Percentiles rank a stretch among this genome's conserved stretches.
Conservation (phyloP, 2,888 invertebrate genomes). For the Drosophila recens region DNA sequence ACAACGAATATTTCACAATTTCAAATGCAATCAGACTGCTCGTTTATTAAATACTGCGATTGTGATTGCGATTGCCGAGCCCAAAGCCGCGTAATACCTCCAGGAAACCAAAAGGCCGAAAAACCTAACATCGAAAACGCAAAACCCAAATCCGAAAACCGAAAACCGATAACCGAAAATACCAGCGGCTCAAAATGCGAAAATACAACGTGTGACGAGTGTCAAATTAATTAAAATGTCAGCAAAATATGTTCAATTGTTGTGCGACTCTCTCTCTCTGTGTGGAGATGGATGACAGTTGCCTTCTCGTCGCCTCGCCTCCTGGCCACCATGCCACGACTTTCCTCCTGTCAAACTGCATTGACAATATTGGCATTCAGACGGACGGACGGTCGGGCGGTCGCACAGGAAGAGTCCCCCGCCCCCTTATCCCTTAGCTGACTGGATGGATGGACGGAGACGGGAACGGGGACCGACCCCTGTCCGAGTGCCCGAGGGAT, state of each 20-base stretch:
- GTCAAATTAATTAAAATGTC: conserved; percentile 82
- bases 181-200: conserved; percentile 17
- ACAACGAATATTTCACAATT: conserved; percentile 4
- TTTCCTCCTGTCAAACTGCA: conserved; percentile 70
- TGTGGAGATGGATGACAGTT: conserved; percentile 74
- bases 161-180: conserved; percentile 30
- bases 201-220: conserved; percentile 61
- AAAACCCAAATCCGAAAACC: conserved; percentile 27
- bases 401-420: conserved; percentile 36
- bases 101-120: conserved; percentile 23
- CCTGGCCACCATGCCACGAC: conserved; percentile 28
- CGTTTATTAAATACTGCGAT: conserved; percentile 45
- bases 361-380: conserved; percentile 65
- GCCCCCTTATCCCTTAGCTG: conserved; percentile 7
- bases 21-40: conserved; percentile 38
- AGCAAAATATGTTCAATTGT: conserved; percentile 79
- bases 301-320: conserved; percentile 15
- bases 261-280: conserved; percentile 28
- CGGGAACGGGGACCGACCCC: conserved; percentile 2
- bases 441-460: background rate
- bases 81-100: conserved; percentile 48
- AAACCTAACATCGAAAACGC: conserved; percentile 14
- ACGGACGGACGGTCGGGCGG: conserved; percentile 24
- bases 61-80: conserved; percentile 24
- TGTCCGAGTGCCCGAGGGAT: conserved; percentile 3